These are phyloP conservation scores for Candidula unifasciata DNA, from an alignment of 2,888 invertebrate genomes.

Conservation along the genomic window DNA sequence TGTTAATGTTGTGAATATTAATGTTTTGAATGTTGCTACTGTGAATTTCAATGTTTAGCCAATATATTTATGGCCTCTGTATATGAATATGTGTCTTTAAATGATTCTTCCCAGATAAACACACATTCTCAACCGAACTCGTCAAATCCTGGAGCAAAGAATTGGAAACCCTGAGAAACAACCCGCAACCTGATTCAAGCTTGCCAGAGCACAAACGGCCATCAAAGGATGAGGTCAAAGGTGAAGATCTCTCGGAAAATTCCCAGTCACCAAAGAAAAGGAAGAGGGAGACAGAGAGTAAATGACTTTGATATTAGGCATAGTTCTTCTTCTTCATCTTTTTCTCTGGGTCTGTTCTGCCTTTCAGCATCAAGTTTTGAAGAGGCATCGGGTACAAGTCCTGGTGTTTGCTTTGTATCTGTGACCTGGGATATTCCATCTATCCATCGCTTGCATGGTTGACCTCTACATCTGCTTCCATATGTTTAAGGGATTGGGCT, in stretches of 20 bases:
- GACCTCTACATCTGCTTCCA: too few relatives aligned
- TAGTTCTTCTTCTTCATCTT: too few relatives aligned
- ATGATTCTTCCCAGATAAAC: slow-evolving; percentile 34
- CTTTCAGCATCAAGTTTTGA: too few relatives aligned
- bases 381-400: too few relatives aligned
- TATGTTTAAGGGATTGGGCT: too few relatives aligned
- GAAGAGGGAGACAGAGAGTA: slow-evolving; percentile 10
- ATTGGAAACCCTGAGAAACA: neutral
- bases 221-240: neutral
- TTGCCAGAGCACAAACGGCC: neutral
- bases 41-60: too few relatives aligned
- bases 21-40: too few relatives aligned
- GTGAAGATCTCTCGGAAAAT: neutral
- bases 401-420: too few relatives aligned
- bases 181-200: neutral
- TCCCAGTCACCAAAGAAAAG: slow-evolving; percentile 2
- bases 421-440: too few relatives aligned
- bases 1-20: too few relatives aligned
- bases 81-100: neutral
- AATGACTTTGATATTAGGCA: neutral
- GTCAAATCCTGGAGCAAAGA: slow-evolving; percentile 33
- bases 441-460: too few relatives aligned
- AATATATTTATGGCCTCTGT: neutral
- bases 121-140: slow-evolving; percentile 41
- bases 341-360: too few relatives aligned